Base-by-base conservation (phyloP, 2,797 vertebrate genomes). In the Buphagus erythrorhynchus region DNA sequence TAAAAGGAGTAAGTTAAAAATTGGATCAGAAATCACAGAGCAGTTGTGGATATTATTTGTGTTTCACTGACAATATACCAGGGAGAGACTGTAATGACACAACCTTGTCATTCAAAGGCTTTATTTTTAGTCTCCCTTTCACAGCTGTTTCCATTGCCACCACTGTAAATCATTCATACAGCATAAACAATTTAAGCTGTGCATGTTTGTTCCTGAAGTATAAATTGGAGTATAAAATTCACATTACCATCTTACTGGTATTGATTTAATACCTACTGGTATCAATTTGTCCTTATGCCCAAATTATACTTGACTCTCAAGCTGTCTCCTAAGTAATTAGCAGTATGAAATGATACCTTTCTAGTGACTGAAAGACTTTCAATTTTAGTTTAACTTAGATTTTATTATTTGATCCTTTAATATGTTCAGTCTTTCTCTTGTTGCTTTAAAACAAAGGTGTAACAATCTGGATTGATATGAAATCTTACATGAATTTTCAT, bases 51-150 rank as follows among this genome's bases (percentile, higher is more conserved):
- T 86, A n/a, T 93, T 82, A 77, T 69, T 84, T 94, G 46, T 78
- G 42, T 83, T 95, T 81, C 54, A 55, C 35, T 94, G 88, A 61
- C 19, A 61, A 5, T 55, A 35, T 33, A 25, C 18, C 33, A 58
- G 48, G 90, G 63, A 74, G 67, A 62, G 48, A 73, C 66, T 65
- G 42, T 78, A 81, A 43, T 72, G 59, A 63, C 61, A 52, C 17
- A 46, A 58, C 19, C 45, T 62, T 90, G 77, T 91, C 71, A 84
- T 86, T 92, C 76, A 80, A 45, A 88, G 55, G 59, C 38, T 87
- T 94, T 81, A 54, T 68, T 95, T 93, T 92, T 40, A 80, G 52
- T 83, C 49, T 91, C 7, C 5, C 52, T 94, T 95, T 89, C 87
- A 83, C 10, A 68, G 71, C 74, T 85, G 40, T 66, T 96, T 82